Base-by-base conservation (phyloP, 2,113 vertebrate genomes). In the Neotragus moschatus region DNA sequence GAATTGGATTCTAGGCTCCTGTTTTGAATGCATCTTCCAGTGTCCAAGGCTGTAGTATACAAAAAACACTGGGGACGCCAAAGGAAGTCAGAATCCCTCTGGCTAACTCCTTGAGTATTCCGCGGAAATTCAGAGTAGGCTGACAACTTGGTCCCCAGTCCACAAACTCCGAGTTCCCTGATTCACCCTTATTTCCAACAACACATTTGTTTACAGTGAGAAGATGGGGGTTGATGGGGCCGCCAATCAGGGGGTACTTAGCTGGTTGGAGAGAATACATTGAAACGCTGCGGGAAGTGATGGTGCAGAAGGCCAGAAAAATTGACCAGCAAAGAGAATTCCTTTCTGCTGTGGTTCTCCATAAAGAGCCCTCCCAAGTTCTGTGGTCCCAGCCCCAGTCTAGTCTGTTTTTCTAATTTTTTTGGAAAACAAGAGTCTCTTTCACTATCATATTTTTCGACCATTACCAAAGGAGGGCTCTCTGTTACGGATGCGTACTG, bases 261-360 rank as follows among this genome's bases (percentile, higher is more conserved):
- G 90, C 81, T n/a, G 28, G 45, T 45, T 93, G 58, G 91, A 60
- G 95, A 91, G 96, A 95, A 88, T 88, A 85, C 97, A 0, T 82
- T 91, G 88, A 97, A 91, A 88, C 5, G 6, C 88, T 94, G 33
- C 58, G 92, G 96, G 94, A 97, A 97, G 98, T 88, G 80, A 70
- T 43, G 92, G 73, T 51, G 45, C 82, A 96, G 66, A 86, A 96
- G 97, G 96, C 0, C 0, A 97, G 97, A 97, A 96, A 61, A 84
- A 90, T 88, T 94, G n/a, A 96, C 87, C 97, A 86, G n/a, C 95
- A 93, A 88, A 63, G 86, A 98, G 84, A 49, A 94, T 39, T 92
- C 96, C 96, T 98, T 98, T 97, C 66, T 95, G 85, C 88, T 95
- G 90, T 87, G 96, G 96, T 94, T 97, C 94, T 91, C 91, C 94